Conservation (phyloP, 2,888 invertebrate species). For the Escarpia spicata region DNA sequence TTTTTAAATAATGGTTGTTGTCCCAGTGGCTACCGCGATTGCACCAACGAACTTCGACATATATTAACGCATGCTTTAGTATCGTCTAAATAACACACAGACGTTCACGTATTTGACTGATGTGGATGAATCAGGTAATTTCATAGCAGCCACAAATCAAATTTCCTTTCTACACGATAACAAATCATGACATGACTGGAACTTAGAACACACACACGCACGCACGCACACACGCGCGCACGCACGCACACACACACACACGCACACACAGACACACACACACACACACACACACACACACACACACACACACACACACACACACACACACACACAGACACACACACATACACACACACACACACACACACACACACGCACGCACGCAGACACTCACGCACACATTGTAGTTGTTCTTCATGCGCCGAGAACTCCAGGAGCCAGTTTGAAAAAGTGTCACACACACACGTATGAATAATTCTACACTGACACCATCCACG, state of each 20-base stretch:
- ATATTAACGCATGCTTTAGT: background rate
- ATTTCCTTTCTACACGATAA: no score
- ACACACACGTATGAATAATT: background rate
- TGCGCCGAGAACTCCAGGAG: no score
- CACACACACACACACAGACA: background rate
- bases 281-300: slow-evolving; percentile 20
- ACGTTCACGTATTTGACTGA: no score
- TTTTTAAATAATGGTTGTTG: no score
- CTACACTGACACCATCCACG: background rate
- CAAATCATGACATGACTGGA: background rate
- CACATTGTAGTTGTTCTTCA: background rate
- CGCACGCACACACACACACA: background rate
- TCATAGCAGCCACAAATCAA: no score
- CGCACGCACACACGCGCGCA: background rate
- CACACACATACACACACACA: background rate
- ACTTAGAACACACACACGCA: background rate
- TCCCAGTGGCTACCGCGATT: no score
- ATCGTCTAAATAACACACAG: no score
- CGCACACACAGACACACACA: slow-evolving; percentile 22
- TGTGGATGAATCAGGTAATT: no score
- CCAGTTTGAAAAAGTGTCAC: background rate
- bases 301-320: background rate
- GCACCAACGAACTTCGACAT: background rate
- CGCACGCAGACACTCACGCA: background rate
- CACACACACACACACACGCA: background rate